Evolutionary conservation across 2,113 vertebrate species (phyloP).

Genomic region (Crotalus horridus): DNA sequence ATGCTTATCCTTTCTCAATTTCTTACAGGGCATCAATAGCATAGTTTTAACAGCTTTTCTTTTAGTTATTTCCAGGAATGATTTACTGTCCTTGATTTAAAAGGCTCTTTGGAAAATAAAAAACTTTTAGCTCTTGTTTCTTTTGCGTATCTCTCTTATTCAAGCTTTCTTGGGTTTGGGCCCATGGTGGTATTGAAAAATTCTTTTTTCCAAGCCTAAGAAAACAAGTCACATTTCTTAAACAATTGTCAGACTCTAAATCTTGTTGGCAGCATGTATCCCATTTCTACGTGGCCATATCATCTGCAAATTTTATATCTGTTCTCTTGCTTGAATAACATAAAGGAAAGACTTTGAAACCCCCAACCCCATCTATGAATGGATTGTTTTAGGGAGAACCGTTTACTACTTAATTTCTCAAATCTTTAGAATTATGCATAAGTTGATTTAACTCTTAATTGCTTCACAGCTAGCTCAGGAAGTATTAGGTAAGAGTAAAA

Average conservation of each 20-base stretch:
- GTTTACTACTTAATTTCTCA: background rate
- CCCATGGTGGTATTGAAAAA: constrained; percentile 25
- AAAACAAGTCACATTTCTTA: background rate
- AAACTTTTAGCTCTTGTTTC: background rate
- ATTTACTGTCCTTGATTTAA: background rate
- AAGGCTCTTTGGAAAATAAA: constrained; percentile 3
- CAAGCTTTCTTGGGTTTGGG: constrained; percentile 34
- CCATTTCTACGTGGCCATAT: background rate
- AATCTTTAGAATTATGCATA: background rate
- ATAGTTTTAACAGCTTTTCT: background rate
- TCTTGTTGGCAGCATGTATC: too few species aligned
- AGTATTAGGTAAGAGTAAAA: background rate
- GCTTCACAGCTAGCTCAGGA: background rate
- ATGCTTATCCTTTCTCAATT: background rate
- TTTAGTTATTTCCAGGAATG: background rate
- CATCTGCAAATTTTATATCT: background rate
- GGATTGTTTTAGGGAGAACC: background rate
- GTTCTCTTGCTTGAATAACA: background rate
- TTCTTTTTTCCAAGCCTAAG: constrained; percentile 9
- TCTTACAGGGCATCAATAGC: constrained; percentile 18
- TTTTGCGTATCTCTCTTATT: constrained; percentile 11
- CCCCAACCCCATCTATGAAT: background rate
- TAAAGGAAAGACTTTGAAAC: background rate
- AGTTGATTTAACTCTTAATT: background rate
- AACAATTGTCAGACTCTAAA: background rate